phyloP scores from a whole-genome alignment of 2,888 invertebrate species.

The Callinectes sapidus region DNA sequence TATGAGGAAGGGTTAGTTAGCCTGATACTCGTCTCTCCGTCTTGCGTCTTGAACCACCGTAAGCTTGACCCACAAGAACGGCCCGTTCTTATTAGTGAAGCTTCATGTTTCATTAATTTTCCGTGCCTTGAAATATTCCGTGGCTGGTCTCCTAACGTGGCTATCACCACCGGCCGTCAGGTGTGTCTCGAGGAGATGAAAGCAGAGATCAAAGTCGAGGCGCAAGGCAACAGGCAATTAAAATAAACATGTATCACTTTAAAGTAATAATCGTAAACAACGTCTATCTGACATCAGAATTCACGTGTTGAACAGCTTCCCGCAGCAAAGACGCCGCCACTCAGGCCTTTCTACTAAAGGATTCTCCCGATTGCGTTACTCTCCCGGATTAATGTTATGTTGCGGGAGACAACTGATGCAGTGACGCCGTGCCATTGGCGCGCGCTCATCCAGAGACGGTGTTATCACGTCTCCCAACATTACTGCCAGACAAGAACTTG shows the following conservation, averaged over 20 bases:
- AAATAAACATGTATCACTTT: slow-evolving; percentile 15
- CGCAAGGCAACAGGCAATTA: slow-evolving; percentile 26
- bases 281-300: slow-evolving; percentile 14
- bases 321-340: slow-evolving; percentile 24
- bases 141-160: neutral
- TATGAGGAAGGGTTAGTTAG: slow-evolving; percentile 9
- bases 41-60: neutral
- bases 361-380: slow-evolving; percentile 28
- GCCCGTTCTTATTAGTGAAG: neutral
- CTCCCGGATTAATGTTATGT: slow-evolving; percentile 31
- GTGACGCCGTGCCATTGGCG: slow-evolving; percentile 24
- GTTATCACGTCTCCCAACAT: slow-evolving; percentile 42
- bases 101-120: neutral
- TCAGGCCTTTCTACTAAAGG: neutral
- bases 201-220: neutral
- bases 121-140: neutral
- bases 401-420: slow-evolving; percentile 34
- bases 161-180: neutral
- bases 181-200: neutral
- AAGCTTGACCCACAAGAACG: neutral
- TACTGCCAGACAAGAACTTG: slow-evolving; percentile 46
- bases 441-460: slow-evolving; percentile 11
- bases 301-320: slow-evolving; percentile 22
- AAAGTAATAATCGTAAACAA: slow-evolving; percentile 9
- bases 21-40: neutral